Conservation (phyloP, 2,113 vertebrate genomes). For the Melanostigma gelatinosum region DNA sequence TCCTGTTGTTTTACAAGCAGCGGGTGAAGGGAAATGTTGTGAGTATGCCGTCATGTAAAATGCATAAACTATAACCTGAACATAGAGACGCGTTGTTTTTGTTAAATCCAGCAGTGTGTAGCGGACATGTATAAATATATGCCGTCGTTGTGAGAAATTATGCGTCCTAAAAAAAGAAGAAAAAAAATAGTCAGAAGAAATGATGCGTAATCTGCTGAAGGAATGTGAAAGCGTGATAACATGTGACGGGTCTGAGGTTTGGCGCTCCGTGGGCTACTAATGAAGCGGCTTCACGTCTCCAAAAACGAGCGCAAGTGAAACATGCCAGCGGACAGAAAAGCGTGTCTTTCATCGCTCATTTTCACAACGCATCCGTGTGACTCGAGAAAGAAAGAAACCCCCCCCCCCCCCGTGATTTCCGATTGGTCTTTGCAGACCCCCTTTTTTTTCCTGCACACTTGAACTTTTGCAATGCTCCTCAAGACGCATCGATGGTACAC, state of each 20-base stretch:
- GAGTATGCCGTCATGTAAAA: slow-evolving; percentile 63
- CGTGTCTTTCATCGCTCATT: slow-evolving; percentile 19
- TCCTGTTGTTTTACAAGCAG: slow-evolving; percentile 19
- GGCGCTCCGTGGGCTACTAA: slow-evolving; percentile 5
- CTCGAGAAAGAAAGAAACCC: slow-evolving; percentile 17
- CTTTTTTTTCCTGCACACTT: slow-evolving; percentile 1
- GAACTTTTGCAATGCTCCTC: slow-evolving; percentile 43
- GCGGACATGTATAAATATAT: background rate
- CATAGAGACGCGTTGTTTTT: background rate
- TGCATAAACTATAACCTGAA: slow-evolving; percentile 10
- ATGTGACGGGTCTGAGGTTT: slow-evolving; percentile 19
- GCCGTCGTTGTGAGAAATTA: background rate
- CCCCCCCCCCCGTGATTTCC: background rate
- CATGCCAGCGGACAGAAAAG: slow-evolving; percentile 12
- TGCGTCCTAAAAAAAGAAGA: background rate
- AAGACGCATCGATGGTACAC: slow-evolving; percentile 28
- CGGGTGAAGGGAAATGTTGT: slow-evolving; percentile 32
- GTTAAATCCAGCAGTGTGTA: slow-evolving; percentile 11
- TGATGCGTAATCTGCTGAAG: background rate
- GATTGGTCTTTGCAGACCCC: background rate
- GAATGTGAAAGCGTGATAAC: slow-evolving; percentile 78
- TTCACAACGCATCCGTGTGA: slow-evolving; percentile 7
- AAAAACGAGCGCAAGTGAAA: slow-evolving; percentile 52
- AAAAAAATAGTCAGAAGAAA: background rate
- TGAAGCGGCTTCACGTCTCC: slow-evolving; percentile 81